Evolutionary conservation across 2,797 vertebrate species (phyloP).

Genomic region (Scarus forsteni): DNA sequence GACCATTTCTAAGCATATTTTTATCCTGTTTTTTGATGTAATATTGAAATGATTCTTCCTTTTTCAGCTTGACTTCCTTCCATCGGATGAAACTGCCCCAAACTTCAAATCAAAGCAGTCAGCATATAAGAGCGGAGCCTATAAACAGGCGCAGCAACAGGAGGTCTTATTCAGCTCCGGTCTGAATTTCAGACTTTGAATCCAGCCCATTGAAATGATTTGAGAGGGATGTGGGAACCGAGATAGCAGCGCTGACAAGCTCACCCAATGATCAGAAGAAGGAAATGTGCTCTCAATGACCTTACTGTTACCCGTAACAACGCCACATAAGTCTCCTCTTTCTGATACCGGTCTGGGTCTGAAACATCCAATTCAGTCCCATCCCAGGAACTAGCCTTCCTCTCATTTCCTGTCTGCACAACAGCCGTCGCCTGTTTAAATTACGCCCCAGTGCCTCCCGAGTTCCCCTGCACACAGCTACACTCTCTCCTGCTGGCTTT

Average conservation of each 20-base stretch:
- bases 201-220: slow-evolving; percentile 82
- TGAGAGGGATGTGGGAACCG: slow-evolving; percentile 82
- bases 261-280: slow-evolving; percentile 78
- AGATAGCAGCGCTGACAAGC: slow-evolving; percentile 80
- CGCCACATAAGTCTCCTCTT: slow-evolving; percentile 88
- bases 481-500: slow-evolving; percentile 59
- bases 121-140: slow-evolving; percentile 67
- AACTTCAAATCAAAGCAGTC: slow-evolving; percentile 76
- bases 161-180: slow-evolving; percentile 79
- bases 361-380: slow-evolving; percentile 96
- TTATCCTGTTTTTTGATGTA: slow-evolving; percentile 75
- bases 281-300: slow-evolving; percentile 92
- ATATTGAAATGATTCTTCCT: slow-evolving; percentile 72
- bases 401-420: slow-evolving; percentile 99
- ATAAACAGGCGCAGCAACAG: slow-evolving; percentile 78
- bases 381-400: slow-evolving; percentile 95
- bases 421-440: slow-evolving; percentile 98
- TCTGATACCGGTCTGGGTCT: slow-evolving; percentile 93
- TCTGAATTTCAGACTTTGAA: slow-evolving; percentile 80
- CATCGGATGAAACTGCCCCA: slow-evolving; percentile 81
- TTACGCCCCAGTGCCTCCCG: slow-evolving; percentile 92
- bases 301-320: slow-evolving; percentile 95
- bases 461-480: slow-evolving; percentile 72
- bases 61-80: slow-evolving; percentile 85
- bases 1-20: slow-evolving; percentile 57